Evolutionary conservation across 23 tunicate species (phyloP).

Genomic region (Styela plicata): DNA sequence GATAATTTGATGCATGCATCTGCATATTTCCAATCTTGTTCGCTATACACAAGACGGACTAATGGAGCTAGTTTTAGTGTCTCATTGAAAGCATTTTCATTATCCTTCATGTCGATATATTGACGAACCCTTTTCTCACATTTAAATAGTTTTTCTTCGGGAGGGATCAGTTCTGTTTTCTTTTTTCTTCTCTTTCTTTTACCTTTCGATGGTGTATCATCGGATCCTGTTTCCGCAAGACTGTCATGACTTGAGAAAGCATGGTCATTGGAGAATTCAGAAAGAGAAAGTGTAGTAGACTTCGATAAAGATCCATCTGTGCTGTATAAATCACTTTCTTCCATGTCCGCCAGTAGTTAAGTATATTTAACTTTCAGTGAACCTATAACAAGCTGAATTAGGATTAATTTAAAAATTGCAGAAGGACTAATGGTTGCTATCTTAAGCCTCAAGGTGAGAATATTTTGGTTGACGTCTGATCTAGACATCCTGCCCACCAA

Average conservation of each 20-base stretch:
- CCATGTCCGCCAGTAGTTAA: no score
- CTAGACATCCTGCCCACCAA: no score
- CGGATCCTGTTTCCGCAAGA: background rate
- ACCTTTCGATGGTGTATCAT: background rate
- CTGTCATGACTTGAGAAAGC: background rate
- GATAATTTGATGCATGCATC: conserved; percentile 10
- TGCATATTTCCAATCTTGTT: conserved; percentile 27
- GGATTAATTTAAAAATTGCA: no score
- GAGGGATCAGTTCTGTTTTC: conserved; percentile 3
- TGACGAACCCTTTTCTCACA: conserved; percentile 3
- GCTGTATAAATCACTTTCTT: background rate
- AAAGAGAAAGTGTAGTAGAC: background rate
- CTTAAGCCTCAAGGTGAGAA: no score
- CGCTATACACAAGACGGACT: conserved; percentile 14
- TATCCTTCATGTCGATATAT: background rate
- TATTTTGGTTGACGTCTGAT: no score
- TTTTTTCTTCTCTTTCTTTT: background rate
- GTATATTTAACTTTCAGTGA: no score
- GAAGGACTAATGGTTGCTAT: no score
- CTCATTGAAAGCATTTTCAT: conserved; percentile 2
- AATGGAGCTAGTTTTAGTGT: conserved; percentile 6
- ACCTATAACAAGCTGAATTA: no score
- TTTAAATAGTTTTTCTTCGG: conserved; percentile 17
- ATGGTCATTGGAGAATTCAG: background rate
- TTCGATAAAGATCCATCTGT: background rate